Conservation (phyloP, 2,797 vertebrate species). For the Apogon talboti region DNA sequence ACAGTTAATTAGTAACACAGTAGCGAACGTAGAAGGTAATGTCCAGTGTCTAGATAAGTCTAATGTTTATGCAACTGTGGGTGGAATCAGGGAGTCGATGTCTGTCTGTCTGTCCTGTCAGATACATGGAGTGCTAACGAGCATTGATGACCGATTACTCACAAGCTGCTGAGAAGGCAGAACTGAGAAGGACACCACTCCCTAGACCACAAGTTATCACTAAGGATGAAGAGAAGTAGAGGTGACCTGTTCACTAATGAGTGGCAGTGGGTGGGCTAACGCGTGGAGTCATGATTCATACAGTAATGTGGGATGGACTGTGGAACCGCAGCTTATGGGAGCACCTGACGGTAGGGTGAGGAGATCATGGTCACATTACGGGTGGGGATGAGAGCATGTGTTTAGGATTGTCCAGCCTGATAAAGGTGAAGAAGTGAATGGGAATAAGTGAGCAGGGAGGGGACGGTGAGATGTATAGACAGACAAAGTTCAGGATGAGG, state of each 20-base stretch:
- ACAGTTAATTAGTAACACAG: neutral
- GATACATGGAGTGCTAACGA: slow-evolving; percentile 3
- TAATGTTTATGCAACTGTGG: neutral
- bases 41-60: neutral
- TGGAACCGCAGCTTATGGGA: neutral
- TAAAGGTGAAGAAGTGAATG: slow-evolving; percentile 39
- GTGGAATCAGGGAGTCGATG: slow-evolving; percentile 9
- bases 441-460: slow-evolving; percentile 21
- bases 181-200: slow-evolving; percentile 23
- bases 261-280: neutral
- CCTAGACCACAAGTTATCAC: slow-evolving; percentile 25
- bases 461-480: slow-evolving; percentile 29
- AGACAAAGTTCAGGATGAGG: slow-evolving; percentile 25
- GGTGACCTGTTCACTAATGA: slow-evolving; percentile 17
- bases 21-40: neutral
- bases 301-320: neutral
- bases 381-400: slow-evolving; percentile 32
- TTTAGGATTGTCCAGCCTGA: slow-evolving; percentile 26
- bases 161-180: slow-evolving; percentile 40
- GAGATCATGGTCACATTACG: slow-evolving; percentile 28
- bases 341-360: neutral
- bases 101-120: slow-evolving; percentile 1
- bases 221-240: slow-evolving; percentile 23
- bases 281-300: slow-evolving; percentile 15
- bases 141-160: slow-evolving; percentile 1